Evolutionary conservation across 2,113 vertebrate genomes (phyloP).

Genomic region (Muntiacus reevesi): DNA sequence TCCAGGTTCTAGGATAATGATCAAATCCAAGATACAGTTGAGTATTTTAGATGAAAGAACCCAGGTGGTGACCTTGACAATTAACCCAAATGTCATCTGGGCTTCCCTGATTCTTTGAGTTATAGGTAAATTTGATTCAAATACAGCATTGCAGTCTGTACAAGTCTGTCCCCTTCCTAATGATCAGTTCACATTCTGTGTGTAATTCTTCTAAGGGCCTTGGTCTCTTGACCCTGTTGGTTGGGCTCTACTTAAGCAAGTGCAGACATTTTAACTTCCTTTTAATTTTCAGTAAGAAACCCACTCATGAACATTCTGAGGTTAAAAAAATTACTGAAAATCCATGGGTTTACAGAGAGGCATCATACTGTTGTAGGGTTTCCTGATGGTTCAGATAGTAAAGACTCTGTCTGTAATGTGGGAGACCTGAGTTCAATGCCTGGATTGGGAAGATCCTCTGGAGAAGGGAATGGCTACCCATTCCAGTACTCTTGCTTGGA

Average conservation of each 20-base stretch:
- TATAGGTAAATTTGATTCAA: neutral
- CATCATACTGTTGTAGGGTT: neutral
- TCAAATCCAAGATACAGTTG: neutral
- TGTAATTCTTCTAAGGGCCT: neutral
- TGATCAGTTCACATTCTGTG: neutral
- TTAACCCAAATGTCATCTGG: neutral
- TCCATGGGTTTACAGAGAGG: neutral
- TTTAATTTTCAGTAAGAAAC: neutral
- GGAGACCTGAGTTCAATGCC: neutral
- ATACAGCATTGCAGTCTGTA: neutral
- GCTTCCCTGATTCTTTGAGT: neutral
- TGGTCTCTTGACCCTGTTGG: neutral
- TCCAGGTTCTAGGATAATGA: neutral
- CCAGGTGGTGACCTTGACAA: neutral
- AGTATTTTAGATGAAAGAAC: neutral
- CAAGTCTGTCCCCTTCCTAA: neutral
- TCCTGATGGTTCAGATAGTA: neutral
- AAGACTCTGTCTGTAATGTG: neutral
- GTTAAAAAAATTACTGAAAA: neutral
- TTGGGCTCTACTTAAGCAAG: neutral
- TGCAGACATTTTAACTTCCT: neutral
- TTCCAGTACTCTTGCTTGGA: neutral
- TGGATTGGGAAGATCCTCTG: neutral
- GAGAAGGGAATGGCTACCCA: neutral
- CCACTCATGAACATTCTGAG: neutral